Evolutionary conservation across 2,797 vertebrate genomes (phyloP), one percentile per base, ranked within the genome.

Genomic region (Coranthus polyacanthus): DNA sequence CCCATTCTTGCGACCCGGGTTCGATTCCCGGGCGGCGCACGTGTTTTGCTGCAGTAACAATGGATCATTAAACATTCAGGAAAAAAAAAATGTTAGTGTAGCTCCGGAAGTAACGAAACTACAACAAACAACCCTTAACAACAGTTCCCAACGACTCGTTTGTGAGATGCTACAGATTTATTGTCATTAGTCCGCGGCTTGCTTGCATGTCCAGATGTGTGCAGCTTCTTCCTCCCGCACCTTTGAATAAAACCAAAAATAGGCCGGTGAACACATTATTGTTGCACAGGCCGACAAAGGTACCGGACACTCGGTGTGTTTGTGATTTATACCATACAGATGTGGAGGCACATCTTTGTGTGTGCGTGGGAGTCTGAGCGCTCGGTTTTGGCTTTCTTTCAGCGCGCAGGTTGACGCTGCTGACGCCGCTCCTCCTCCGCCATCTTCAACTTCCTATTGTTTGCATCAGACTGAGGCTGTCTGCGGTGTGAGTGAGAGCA

Each of bases 1-100:
- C 97, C 97, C 96, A 98, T 98, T 99, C 96, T 98, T 97, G 97
- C 92, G 96, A 98, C 96, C 96, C 93, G 95, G 96, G 97, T 98
- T 97, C 96, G 95, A 97, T 98, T 98, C 96, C 97, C 95, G 96
- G 96, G 97, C 96, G 96, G 97, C 96, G 97, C 94, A 96, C 1
- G 0, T 0, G 0, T 0, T 51, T 84, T 16, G 3, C 12, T 18
- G 9, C 29, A 51, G 12, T 17, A 42, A 2, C 0, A 17, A 42
- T 17, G 16, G 1, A 10, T 9, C 9, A 32, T 29, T 32, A 10
- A 32, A 32, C 2, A 32, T 3, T 32, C n/a, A n/a, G n/a, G n/a
- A n/a, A n/a, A n/a, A n/a, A n/a, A 3, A 32, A 9, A 32, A 32
- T 32, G 29, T 10, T 9, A 32, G 3, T 1, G 29, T 2, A 42